phyloP scores from a whole-genome alignment of 1,140 invertebrate genomes.

The Trypoxylus dichotomus region DNA sequence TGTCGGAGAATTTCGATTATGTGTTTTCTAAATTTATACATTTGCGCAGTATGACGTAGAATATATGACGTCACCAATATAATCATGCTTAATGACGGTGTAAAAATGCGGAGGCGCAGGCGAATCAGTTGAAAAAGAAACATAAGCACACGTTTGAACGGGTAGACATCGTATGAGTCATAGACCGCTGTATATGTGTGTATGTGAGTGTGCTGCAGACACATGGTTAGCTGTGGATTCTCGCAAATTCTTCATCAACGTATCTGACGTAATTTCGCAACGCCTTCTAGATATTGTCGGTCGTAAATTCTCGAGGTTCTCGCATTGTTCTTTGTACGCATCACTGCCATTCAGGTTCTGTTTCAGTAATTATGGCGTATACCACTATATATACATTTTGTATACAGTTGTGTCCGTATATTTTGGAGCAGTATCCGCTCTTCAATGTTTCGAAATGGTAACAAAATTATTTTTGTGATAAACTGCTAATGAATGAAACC shows the following conservation, averaged over 20 bases:
- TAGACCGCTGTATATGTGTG: too few relatives aligned
- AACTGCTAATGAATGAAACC: too few relatives aligned
- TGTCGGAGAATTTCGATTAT: background rate
- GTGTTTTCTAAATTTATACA: background rate
- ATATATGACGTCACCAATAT: background rate
- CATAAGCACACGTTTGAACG: background rate
- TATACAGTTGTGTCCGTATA: too few relatives aligned
- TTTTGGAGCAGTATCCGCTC: too few relatives aligned
- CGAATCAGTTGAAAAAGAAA: background rate
- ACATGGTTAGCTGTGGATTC: background rate
- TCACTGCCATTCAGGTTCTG: background rate
- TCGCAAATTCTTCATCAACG: background rate
- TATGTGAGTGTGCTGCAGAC: background rate
- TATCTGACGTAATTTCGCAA: conserved; percentile 6
- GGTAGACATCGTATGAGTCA: background rate
- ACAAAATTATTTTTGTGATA: too few relatives aligned
- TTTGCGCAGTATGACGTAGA: background rate
- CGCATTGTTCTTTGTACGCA: background rate
- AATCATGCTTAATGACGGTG: background rate
- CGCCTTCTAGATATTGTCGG: background rate
- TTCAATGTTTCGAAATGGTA: too few relatives aligned
- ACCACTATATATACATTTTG: too few relatives aligned
- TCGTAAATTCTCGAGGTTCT: background rate
- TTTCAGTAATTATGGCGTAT: background rate
- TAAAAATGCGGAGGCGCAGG: background rate